Base-by-base conservation (phyloP, 2,888 invertebrate species). In the Argyresthia goedartella region DNA sequence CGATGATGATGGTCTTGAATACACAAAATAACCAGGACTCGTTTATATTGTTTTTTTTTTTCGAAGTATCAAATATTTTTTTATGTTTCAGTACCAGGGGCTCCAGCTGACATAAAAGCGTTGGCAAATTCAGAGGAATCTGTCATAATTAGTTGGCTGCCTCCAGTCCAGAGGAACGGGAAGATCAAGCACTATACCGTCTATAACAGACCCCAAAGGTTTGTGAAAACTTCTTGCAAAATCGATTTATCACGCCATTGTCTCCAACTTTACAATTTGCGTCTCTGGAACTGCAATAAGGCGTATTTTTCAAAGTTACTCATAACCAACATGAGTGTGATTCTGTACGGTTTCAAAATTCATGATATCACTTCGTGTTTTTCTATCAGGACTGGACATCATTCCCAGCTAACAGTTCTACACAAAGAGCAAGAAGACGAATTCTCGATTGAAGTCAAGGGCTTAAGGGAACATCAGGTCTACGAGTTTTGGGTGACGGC, bases 401-500 rank as follows among this genome's bases (percentile, higher is more conserved):
- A 81, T 54, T 71, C 78, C 1, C 81, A 80, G 55, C 63, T 72
- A 51, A 63, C 66, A 59, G 72, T 81, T 8, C 63, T 66, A 0
- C 76, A 75, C 54, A 61, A 62, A 15, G 69, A 66, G 0, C 69
- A 64, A 0, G 71, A 70, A 42, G 72, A 69, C 10, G 82, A 82
- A 60, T 74, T 74, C 56, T 70, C 88, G 53, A 89, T 88, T 56
- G 92, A 92, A 69, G 88, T 91, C n/a, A 87, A 92, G 44, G 89
- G 91, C 52, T 80, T 95, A 56, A 88, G 89, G 55, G 91, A 91
- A 63, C 89, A 90, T 65, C 91, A 92, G 68, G 84, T 91, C 55
- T 95, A 96, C 73, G 93, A 94, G 75, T 94, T 96, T 79, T 95
- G 95, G 93, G 94, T 95, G 45, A 92, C 95, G 1, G 95, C 95